phyloP scores from a whole-genome alignment of 2,888 invertebrate species.

The Rambutsinella grinnellia region DNA sequence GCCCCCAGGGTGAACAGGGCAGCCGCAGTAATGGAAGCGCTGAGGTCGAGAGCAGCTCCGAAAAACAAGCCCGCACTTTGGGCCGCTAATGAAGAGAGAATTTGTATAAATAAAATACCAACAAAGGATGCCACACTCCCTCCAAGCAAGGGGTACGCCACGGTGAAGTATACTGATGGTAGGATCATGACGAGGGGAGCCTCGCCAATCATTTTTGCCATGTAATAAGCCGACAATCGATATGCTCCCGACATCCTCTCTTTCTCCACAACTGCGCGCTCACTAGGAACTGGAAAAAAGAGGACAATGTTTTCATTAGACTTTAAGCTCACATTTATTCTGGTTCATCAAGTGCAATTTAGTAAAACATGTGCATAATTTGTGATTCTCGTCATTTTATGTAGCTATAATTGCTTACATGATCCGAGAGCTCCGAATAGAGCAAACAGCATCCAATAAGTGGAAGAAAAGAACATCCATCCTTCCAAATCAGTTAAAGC shows the following conservation, averaged over 20 bases:
- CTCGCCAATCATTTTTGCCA: slow-evolving; percentile 86
- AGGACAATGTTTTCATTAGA: slow-evolving; percentile 11
- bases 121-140: slow-evolving; percentile 77
- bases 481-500: slow-evolving; percentile 84
- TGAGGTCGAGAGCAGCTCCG: slow-evolving; percentile 83
- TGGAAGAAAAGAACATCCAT: slow-evolving; percentile 87
- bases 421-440: slow-evolving; percentile 83
- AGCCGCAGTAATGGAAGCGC: slow-evolving; percentile 82
- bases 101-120: slow-evolving; percentile 75
- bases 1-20: slow-evolving; percentile 83
- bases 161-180: slow-evolving; percentile 81
- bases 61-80: slow-evolving; percentile 84
- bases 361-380: no score
- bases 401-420: slow-evolving; percentile 74
- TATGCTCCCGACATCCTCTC: slow-evolving; percentile 84
- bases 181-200: slow-evolving; percentile 81
- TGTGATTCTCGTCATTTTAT: background rate
- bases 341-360: no score
- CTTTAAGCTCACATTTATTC: no score
- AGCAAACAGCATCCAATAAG: slow-evolving; percentile 86
- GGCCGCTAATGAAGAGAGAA: slow-evolving; percentile 63
- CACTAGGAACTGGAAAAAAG: slow-evolving; percentile 78
- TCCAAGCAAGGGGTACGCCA: slow-evolving; percentile 83
- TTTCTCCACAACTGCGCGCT: slow-evolving; percentile 84
- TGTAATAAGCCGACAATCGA: slow-evolving; percentile 79